These are phyloP conservation scores for Ictalurus furcatus DNA, from an alignment of 2,113 vertebrate genomes.

Conservation along the genomic window DNA sequence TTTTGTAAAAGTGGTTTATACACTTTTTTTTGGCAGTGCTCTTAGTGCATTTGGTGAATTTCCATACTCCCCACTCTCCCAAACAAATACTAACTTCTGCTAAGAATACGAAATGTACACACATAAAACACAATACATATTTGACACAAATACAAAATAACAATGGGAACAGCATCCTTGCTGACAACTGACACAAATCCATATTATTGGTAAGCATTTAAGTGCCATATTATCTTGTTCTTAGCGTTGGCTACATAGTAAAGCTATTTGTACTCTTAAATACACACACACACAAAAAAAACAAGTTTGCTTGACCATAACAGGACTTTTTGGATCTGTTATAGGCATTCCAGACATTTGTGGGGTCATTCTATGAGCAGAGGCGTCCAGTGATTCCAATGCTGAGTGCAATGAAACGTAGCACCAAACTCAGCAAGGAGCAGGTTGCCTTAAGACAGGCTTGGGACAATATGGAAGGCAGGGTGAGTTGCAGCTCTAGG, in stretches of 20 bases:
- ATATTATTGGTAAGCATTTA: neutral
- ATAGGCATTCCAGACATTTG: constrained; percentile 76
- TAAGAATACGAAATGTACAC: neutral
- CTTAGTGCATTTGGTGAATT: neutral
- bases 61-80: neutral
- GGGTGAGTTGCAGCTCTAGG: constrained; percentile 64
- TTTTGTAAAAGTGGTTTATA: neutral
- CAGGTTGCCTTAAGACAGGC: constrained; percentile 63
- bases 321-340: neutral
- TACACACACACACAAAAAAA: too few species aligned
- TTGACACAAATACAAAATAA: neutral
- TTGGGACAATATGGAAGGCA: constrained; percentile 69
- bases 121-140: neutral
- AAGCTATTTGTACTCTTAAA: neutral
- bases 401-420: constrained; percentile 61
- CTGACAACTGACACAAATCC: neutral
- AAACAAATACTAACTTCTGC: neutral
- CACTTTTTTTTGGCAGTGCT: neutral
- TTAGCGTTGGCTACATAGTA: neutral
- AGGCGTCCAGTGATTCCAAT: constrained; percentile 67
- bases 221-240: neutral
- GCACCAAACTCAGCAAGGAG: constrained; percentile 57
- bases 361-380: constrained; percentile 71
- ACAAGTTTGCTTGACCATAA: neutral
- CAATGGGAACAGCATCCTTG: neutral